These are phyloP conservation scores for Butorides virescens DNA, from an alignment of 2,113 vertebrate genomes.

Conservation along the genomic window DNA sequence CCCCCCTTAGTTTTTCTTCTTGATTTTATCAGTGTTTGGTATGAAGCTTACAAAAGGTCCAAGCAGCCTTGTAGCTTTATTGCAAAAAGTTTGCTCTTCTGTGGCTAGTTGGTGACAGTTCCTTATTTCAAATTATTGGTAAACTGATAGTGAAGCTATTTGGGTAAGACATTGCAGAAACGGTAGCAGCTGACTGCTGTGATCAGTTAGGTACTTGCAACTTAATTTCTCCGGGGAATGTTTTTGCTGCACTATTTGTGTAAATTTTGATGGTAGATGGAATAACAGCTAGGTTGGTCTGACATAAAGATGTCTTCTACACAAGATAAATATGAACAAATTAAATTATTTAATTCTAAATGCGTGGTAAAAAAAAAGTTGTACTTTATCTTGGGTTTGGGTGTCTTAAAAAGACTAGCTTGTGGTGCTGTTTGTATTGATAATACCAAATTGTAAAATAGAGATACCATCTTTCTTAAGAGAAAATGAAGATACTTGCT, in stretches of 20 bases:
- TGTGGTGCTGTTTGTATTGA: not conserved
- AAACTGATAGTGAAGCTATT: not conserved
- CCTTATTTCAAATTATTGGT: not conserved
- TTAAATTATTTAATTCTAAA: not conserved
- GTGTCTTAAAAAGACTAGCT: not conserved
- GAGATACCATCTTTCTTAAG: not conserved
- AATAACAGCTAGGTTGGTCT: not conserved
- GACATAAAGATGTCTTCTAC: not conserved
- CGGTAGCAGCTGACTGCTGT: not conserved
- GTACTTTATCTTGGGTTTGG: not conserved
- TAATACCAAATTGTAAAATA: not conserved
- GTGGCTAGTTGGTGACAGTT: not conserved
- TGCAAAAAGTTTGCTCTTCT: not conserved
- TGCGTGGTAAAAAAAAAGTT: rapidly evolving
- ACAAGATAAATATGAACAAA: not conserved
- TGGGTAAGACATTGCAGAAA: not conserved
- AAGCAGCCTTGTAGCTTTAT: not conserved
- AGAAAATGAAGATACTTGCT: not conserved
- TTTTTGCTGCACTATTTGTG: not conserved
- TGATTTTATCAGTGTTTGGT: not conserved
- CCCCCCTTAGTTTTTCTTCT: not conserved
- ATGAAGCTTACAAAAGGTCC: not conserved
- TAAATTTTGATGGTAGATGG: not conserved
- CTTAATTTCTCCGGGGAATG: not conserved
- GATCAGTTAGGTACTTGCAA: not conserved